Evolutionary conservation across 2,113 vertebrate species (phyloP).

Genomic region (Riparia riparia): DNA sequence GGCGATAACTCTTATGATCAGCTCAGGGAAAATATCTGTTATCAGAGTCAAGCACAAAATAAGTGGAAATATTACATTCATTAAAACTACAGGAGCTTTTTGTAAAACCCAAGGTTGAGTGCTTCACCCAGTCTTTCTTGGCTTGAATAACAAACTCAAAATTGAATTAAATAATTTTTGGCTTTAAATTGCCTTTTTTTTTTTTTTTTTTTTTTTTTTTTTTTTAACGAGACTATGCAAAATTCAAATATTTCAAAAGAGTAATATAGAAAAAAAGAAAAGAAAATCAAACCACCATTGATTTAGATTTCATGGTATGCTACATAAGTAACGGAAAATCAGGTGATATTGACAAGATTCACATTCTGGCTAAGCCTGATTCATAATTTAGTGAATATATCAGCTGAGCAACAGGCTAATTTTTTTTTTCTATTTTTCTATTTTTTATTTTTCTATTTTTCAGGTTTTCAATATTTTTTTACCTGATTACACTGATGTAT

Average conservation of each 20-base stretch:
- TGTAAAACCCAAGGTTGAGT: neutral
- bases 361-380: neutral
- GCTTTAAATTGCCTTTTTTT: neutral
- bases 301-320: neutral
- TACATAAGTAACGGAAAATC: neutral
- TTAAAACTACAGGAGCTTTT: neutral
- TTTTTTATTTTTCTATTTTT: neutral
- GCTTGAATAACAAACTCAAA: neutral
- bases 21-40: neutral
- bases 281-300: neutral
- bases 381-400: neutral
- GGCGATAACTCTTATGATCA: neutral
- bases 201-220: rapidly evolving
- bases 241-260: neutral
- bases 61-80: neutral
- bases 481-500: neutral
- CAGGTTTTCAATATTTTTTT: neutral
- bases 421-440: neutral
- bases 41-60: neutral
- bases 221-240: rapidly evolving
- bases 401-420: neutral
- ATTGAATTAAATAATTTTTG: neutral
- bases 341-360: neutral
- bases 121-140: neutral
- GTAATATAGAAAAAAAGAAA: neutral